These are phyloP conservation scores for Pao palembangensis DNA, from an alignment of 2,113 vertebrate genomes.

Conservation along the genomic window DNA sequence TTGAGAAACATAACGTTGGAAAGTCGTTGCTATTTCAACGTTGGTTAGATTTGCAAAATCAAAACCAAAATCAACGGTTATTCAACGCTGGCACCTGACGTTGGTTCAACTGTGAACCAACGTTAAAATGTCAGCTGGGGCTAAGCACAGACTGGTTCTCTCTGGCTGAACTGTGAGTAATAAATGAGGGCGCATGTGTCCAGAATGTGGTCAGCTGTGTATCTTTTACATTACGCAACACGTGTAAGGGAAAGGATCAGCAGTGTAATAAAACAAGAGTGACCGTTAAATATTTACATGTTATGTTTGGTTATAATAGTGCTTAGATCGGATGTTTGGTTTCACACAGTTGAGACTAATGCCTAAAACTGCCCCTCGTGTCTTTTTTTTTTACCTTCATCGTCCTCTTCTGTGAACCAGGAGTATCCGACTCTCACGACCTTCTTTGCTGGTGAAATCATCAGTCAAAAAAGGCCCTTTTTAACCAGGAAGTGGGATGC, in stretches of 20 bases:
- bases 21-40: no score
- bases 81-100: no score
- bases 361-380: no score
- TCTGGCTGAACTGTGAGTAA: not conserved
- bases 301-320: not conserved
- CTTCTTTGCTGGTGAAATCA: slow-evolving; percentile 98
- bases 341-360: not conserved
- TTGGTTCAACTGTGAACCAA: no score
- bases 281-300: slow-evolving; percentile 15
- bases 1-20: no score
- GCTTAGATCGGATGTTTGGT: not conserved
- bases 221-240: slow-evolving; percentile 39
- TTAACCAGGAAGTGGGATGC: slow-evolving; percentile 98
- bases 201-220: slow-evolving; percentile 34
- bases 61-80: no score
- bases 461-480: slow-evolving; percentile 94
- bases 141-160: not conserved
- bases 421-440: slow-evolving; percentile 98
- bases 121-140: no score
- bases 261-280: not conserved
- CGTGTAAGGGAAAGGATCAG: slow-evolving; percentile 8
- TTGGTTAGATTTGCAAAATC: no score
- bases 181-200: not conserved
- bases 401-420: slow-evolving; percentile 59
- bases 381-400: not conserved